These are phyloP conservation scores for Caenorhabditis sinica DNA, from an alignment of 2,888 invertebrate genomes.

Conservation along the genomic window DNA sequence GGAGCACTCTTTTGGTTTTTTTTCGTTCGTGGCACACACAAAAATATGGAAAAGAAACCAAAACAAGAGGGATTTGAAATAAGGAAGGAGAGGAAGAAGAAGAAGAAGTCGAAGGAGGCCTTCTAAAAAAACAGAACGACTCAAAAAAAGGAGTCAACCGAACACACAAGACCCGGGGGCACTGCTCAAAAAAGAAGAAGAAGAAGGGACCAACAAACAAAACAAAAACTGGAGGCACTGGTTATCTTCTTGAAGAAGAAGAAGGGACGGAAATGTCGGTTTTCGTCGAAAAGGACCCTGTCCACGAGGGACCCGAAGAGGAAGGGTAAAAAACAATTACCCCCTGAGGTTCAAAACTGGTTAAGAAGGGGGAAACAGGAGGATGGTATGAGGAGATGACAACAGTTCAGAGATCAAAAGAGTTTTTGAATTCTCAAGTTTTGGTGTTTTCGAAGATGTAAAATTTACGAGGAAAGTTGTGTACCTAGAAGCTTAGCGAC, in stretches of 20 bases:
- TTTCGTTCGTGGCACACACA: background rate
- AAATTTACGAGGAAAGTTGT: no score
- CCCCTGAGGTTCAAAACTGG: slow-evolving; percentile 27
- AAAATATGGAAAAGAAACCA: slow-evolving; percentile 12
- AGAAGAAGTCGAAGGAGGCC: background rate
- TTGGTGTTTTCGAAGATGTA: no score
- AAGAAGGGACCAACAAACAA: slow-evolving; percentile 43
- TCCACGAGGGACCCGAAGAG: slow-evolving; percentile 10
- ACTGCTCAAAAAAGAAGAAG: slow-evolving; percentile 8
- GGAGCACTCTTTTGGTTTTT: background rate
- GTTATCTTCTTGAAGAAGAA: slow-evolving; percentile 22
- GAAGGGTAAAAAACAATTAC: slow-evolving; percentile 27
- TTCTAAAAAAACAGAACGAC: slow-evolving; percentile 34
- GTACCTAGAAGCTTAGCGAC: no score
- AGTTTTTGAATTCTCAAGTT: no score
- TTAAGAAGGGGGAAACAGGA: slow-evolving; percentile 4
- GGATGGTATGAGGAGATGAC: background rate
- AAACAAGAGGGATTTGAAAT: slow-evolving; percentile 18
- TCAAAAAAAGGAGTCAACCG: slow-evolving; percentile 23
- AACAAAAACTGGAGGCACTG: slow-evolving; percentile 20
- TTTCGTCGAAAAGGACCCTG: slow-evolving; percentile 17
- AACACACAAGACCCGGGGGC: slow-evolving; percentile 30
- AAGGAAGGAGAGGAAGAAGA: slow-evolving; percentile 2
- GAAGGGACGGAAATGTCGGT: slow-evolving; percentile 31
- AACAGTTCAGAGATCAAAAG: slow-evolving; percentile 10